Conservation (phyloP, 1,140 invertebrate species). For the Magallana angulata region DNA sequence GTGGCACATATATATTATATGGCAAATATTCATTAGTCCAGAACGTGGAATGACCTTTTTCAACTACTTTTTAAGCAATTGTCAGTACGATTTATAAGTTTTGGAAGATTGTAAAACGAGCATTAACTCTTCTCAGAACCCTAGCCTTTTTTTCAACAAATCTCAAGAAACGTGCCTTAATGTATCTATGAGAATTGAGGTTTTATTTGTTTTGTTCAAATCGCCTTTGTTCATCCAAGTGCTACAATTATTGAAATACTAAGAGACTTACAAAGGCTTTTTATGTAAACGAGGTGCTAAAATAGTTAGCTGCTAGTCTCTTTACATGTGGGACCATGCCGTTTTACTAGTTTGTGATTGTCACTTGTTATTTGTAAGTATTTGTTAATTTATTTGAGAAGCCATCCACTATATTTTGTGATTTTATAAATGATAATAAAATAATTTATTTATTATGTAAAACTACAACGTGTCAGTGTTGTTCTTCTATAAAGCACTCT, state of each 20-base stretch:
- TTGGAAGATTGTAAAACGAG: no score
- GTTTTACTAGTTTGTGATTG: neutral
- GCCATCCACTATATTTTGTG: slow-evolving; percentile 33
- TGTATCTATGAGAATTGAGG: neutral
- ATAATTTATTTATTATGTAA: neutral
- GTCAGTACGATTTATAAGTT: no score
- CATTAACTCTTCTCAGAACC: no score
- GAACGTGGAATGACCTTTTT: neutral
- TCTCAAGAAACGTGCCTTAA: neutral
- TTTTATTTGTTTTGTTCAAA: neutral
- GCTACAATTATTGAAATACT: neutral
- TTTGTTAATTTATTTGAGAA: slow-evolving; percentile 9
- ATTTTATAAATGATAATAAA: slow-evolving; percentile 21
- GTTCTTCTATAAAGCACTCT: no score
- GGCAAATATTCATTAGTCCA: neutral
- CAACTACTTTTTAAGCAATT: neutral
- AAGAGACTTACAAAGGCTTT: no score
- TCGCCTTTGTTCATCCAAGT: neutral
- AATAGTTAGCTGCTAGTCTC: neutral
- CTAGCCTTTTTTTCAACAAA: no score
- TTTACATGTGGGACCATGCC: neutral
- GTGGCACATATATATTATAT: neutral
- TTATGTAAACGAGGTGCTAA: neutral
- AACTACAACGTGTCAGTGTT: neutral
- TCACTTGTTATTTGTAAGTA: slow-evolving; percentile 15